Conservation (phyloP, 2,888 invertebrate species). For the Cryptosula pallasiana region DNA sequence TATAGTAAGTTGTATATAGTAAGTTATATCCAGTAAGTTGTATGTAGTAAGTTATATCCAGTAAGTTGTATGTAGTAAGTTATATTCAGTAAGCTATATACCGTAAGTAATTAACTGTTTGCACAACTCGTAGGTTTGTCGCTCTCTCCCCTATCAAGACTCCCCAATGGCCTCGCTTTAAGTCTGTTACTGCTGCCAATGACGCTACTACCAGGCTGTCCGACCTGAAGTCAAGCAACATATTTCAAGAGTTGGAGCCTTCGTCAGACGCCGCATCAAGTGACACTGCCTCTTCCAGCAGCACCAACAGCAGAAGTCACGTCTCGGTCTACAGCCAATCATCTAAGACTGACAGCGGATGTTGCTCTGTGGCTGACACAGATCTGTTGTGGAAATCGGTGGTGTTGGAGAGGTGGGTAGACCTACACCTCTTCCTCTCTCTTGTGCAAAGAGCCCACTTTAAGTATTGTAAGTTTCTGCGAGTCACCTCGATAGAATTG, state of each 20-base stretch:
- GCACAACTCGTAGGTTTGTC: slow-evolving; percentile 13
- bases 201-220: neutral
- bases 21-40: too few species aligned
- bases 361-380: neutral
- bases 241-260: neutral
- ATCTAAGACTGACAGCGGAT: neutral
- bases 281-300: neutral
- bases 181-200: neutral
- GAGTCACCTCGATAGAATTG: too few species aligned
- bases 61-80: too few species aligned
- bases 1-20: too few species aligned
- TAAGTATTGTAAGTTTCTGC: too few species aligned
- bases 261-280: neutral
- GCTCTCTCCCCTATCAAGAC: slow-evolving; percentile 19
- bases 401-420: neutral
- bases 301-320: neutral
- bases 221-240: neutral
- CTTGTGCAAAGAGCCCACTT: too few species aligned
- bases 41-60: too few species aligned
- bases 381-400: neutral
- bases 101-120: too few species aligned
- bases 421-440: too few species aligned
- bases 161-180: slow-evolving; percentile 4
- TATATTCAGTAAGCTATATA: too few species aligned
- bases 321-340: neutral